Conservation (phyloP, 2,113 vertebrate genomes). For the Chunga burmeisteri region DNA sequence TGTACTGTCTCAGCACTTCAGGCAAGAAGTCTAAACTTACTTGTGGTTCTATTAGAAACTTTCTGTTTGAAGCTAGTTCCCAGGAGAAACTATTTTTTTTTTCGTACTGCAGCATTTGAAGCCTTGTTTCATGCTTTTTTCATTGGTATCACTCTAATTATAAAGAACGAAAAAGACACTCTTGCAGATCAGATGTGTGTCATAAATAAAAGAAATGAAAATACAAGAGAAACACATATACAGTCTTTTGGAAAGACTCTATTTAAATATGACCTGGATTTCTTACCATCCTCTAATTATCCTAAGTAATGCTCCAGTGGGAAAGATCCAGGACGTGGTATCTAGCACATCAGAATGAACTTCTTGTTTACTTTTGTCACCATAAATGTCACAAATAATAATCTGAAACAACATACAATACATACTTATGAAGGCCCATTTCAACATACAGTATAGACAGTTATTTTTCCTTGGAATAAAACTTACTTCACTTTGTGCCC, state of each 20-base stretch:
- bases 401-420: constrained; percentile 73
- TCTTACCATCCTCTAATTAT: constrained; percentile 85
- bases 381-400: constrained; percentile 75
- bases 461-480: not conserved
- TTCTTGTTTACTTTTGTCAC: constrained; percentile 75
- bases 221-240: not conserved
- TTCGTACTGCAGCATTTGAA: not conserved
- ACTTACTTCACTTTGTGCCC: not conserved
- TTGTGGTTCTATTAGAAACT: not conserved
- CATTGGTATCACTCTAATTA: not conserved
- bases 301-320: constrained; percentile 70
- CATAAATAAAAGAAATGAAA: constrained; percentile 5
- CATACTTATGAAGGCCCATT: not conserved
- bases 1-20: not conserved
- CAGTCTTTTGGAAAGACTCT: not conserved
- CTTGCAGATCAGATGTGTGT: not conserved
- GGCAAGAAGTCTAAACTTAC: not conserved
- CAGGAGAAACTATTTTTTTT: not conserved
- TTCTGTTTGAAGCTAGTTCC: not conserved
- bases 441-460: not conserved
- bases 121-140: not conserved
- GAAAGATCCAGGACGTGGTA: constrained; percentile 74
- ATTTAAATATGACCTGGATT: constrained; percentile 22
- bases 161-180: not conserved
- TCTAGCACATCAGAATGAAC: constrained; percentile 73